Evolutionary conservation across 1,140 invertebrate genomes (phyloP), one percentile per base, ranked within the genome.

Genomic region (Drosophila takahashii): DNA sequence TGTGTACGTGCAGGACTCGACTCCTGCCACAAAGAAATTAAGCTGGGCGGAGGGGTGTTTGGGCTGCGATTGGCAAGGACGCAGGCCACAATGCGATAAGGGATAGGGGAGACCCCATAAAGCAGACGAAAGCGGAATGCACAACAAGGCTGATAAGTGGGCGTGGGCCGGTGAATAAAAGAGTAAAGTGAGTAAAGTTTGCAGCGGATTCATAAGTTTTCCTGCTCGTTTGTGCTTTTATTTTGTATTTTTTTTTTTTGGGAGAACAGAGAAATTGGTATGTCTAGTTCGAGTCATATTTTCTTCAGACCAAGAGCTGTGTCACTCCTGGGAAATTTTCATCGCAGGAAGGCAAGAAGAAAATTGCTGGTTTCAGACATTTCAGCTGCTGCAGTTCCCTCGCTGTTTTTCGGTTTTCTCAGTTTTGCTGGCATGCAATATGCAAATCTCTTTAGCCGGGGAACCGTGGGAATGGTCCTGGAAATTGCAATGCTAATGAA

Each of bases 1-100:
- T 85, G 81, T 76, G 83, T 79, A 79, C 78, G 81, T 87, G 83
- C 67, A 75, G 64, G 59, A 75, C 60, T 67, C 52, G 73, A 75
- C 78, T 85, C 22, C 58, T 70, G 74, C 67, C 47, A 67, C 32
- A 81, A 81, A 64, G 75, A 83, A 78, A 86, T 87, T 81, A 87
- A 76, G 71, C 36, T 37, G 36, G 36, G 36, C 11, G 36, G 11
- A 62, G 64, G 41, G 61, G 9, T 29, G 61, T 48, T 15, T 29
- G 36, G 65, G 22, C 10, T 54, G 39, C 47, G 29, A 69, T 57
- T 47, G 65, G 42, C 42, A 48, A 70, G 66, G 64, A 57, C 50
- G 44, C 26, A 32, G 60, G 41, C 13, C 60, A 66, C 42, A 65
- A 65, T 66, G 60, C 44, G 34, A 66, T 65, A 65, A 32, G 34